Evolutionary conservation across 1,140 invertebrate genomes (phyloP).

Genomic region (Drosophila subpulchrella): DNA sequence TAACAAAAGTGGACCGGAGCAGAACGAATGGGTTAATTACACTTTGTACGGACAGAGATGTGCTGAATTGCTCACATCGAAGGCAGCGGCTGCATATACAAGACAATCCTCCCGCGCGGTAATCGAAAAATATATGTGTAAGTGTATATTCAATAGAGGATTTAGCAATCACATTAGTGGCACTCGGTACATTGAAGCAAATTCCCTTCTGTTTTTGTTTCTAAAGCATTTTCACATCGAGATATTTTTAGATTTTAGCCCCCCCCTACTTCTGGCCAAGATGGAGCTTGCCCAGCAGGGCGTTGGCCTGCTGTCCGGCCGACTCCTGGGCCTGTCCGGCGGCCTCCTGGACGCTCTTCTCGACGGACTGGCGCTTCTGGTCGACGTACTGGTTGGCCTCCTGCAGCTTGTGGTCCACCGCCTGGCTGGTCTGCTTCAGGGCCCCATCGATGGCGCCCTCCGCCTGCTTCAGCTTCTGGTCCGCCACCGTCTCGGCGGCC

Average conservation of each 20-base stretch:
- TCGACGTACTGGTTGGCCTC: slow-evolving; percentile 84
- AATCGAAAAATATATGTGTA: slow-evolving; percentile 61
- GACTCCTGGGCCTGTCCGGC: slow-evolving; percentile 71
- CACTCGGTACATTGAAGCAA: slow-evolving; percentile 82
- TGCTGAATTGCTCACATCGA: slow-evolving; percentile 47
- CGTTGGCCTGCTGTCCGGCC: slow-evolving; percentile 72
- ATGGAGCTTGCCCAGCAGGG: slow-evolving; percentile 78
- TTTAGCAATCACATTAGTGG: slow-evolving; percentile 83
- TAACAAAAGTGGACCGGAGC: slow-evolving; percentile 54
- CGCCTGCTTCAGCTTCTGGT: slow-evolving; percentile 80
- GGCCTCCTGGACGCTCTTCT: slow-evolving; percentile 78
- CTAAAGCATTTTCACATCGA: slow-evolving; percentile 66
- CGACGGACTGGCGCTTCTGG: slow-evolving; percentile 79
- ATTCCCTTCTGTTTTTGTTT: slow-evolving; percentile 47
- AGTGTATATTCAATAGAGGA: slow-evolving; percentile 45
- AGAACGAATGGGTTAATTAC: slow-evolving; percentile 24
- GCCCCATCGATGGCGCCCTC: slow-evolving; percentile 77
- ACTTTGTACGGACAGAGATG: slow-evolving; percentile 38
- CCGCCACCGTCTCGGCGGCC: slow-evolving; percentile 80
- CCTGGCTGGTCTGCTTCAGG: slow-evolving; percentile 78
- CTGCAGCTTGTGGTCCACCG: slow-evolving; percentile 83
- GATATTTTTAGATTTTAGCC: slow-evolving; percentile 13
- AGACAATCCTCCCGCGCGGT: slow-evolving; percentile 31
- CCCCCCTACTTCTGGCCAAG: slow-evolving; percentile 67
- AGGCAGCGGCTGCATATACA: slow-evolving; percentile 57